Conservation (phyloP, 1,140 invertebrate species). For the Heliconius congener region DNA sequence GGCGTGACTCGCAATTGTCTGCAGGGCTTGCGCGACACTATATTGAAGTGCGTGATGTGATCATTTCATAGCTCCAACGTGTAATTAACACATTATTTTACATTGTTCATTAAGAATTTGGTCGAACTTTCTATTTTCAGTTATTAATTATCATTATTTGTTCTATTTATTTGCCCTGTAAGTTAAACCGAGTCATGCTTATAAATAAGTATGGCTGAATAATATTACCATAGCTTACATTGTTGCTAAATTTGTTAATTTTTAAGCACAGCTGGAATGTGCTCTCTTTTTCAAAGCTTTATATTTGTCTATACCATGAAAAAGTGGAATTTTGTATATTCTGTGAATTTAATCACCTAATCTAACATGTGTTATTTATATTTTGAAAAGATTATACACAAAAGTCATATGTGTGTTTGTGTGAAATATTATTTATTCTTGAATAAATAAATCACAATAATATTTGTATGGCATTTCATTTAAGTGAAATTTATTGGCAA, state of each 20-base stretch:
- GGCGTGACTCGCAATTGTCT: slow-evolving; percentile 31
- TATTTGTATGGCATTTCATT: too few species aligned
- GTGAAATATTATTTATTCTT: not conserved
- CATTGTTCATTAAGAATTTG: not conserved
- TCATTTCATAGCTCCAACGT: slow-evolving; percentile 17
- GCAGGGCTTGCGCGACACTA: slow-evolving; percentile 27
- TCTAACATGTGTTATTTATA: not conserved
- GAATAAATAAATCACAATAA: not conserved
- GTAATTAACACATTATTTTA: slow-evolving; percentile 23
- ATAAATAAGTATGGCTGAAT: not conserved
- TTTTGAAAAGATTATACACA: not conserved
- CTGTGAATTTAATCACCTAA: not conserved
- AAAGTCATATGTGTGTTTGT: not conserved
- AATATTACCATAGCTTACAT: not conserved
- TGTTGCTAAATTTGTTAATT: not conserved
- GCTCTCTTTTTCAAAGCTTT: not conserved
- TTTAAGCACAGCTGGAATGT: not conserved
- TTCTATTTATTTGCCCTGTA: not conserved
- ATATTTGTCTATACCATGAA: not conserved
- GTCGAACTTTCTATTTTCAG: not conserved
- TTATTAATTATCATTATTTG: not conserved
- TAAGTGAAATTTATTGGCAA: too few species aligned
- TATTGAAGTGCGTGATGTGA: slow-evolving; percentile 12
- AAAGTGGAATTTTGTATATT: not conserved
- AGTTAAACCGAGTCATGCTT: not conserved